Evolutionary conservation across 2,113 vertebrate genomes (phyloP), one percentile per base, ranked within the genome.

Genomic region (Hypanus sabinus): DNA sequence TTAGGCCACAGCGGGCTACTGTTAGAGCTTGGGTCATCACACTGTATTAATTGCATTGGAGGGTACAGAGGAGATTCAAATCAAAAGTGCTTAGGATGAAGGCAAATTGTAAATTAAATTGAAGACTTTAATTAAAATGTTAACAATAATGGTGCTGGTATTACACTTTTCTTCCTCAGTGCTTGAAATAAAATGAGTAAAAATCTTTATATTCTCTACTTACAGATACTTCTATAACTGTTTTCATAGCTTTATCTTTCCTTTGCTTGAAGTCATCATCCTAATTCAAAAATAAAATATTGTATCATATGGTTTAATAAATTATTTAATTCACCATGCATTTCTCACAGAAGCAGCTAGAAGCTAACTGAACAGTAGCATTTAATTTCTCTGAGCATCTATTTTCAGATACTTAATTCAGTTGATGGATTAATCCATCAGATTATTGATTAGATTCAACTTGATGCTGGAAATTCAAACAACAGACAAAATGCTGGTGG

Each of bases 201-300:
- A n/a, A 7, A 76, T 60, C 12, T 81, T 65, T 12, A 36, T 10
- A 55, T 73, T 73, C 75, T 87, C 80, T 95, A 97, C 98, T 98
- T 96, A 99, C 99, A 94, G 95, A 96, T 22, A 99, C 97, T 71
- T 98, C 97, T 76, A 96, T 94, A 2, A 99, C 96, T 0, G 98
- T 96, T 94, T 96, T 97, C 83, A 98, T 95, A 14, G 97, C 97
- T 94, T 97, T 98, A 94, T 97, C 97, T 95, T 97, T 98, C 95
- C 97, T 97, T 95, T 97, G 97, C 80, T 96, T 94, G 94, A 99
- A 98, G 36, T 99, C 98, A 70, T 98, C 96, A 96, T 99, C 98
- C 99, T 99, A 94, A 70, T 92, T 68, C 91, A 20, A 33, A 75
- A 92, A 95, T 3, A 85, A 12, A 94, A 92, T 71, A 30, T 91